Evolutionary conservation across 2,113 vertebrate species (phyloP).

Genomic region (Rhinolophus sinicus): DNA sequence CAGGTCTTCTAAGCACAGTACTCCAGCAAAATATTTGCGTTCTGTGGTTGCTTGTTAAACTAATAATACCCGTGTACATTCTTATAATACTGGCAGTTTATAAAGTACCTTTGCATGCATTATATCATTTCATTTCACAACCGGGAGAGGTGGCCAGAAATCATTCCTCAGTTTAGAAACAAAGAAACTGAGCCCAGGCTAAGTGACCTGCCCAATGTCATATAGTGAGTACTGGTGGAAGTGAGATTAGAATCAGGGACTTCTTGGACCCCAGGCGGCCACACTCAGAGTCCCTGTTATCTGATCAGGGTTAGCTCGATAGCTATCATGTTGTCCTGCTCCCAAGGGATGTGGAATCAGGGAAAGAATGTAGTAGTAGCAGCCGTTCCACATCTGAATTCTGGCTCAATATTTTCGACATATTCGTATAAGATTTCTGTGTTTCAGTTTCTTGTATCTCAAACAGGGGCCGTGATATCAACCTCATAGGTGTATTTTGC

Average conservation of each 20-base stretch:
- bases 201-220: neutral
- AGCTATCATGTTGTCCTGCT: neutral
- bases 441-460: constrained; percentile 5
- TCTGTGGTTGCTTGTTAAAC: neutral
- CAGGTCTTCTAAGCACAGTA: neutral
- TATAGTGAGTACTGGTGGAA: neutral
- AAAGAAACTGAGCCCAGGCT: neutral
- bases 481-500: neutral
- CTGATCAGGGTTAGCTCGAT: neutral
- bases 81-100: neutral
- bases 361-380: neutral
- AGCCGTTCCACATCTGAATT: neutral
- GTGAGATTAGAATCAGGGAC: neutral
- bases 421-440: neutral
- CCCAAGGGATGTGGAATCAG: neutral
- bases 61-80: neutral
- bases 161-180: constrained; percentile 25
- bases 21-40: neutral
- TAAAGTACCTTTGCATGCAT: neutral
- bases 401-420: neutral
- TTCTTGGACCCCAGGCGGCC: neutral
- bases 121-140: neutral
- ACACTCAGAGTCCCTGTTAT: neutral
- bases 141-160: neutral
- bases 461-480: neutral